Percentiles rank a stretch among this genome's conserved stretches.
Evolutionary conservation across 2,113 vertebrate genomes (phyloP).

Genomic region (Pholis gunnellus): DNA sequence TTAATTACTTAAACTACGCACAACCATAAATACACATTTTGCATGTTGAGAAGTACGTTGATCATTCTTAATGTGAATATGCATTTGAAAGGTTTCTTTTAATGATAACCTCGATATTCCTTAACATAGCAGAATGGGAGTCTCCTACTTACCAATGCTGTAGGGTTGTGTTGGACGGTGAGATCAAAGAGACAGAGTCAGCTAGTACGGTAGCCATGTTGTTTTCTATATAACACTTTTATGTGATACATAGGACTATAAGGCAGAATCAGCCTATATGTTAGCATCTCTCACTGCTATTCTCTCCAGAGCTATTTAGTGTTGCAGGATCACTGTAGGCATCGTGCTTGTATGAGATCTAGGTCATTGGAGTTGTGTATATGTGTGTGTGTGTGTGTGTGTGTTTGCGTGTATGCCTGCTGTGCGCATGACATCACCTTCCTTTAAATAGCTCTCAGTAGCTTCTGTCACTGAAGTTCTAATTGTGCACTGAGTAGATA

Average conservation of each 20-base stretch:
- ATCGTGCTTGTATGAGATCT: slow-evolving; percentile 68
- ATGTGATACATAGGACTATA: background rate
- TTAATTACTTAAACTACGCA: background rate
- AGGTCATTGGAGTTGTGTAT: slow-evolving; percentile 69
- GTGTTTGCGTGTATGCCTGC: background rate
- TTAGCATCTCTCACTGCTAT: slow-evolving; percentile 32
- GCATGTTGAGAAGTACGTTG: background rate
- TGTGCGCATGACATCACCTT: slow-evolving; percentile 72
- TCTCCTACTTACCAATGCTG: background rate
- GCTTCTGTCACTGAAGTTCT: slow-evolving; percentile 66
- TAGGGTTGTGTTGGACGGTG: background rate
- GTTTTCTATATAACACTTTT: background rate
- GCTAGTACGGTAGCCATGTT: background rate
- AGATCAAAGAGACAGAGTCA: background rate
- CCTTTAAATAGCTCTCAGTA: slow-evolving; percentile 76
- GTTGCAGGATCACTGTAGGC: slow-evolving; percentile 67
- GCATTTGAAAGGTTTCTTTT: background rate
- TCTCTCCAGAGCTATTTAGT: slow-evolving; percentile 63
- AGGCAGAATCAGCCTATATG: slow-evolving; percentile 1
- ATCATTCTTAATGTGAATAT: slow-evolving; percentile 5
- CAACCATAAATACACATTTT: background rate
- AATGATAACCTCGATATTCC: background rate
- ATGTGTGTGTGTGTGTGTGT: slow-evolving; percentile 23
- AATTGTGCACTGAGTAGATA: slow-evolving; percentile 54
- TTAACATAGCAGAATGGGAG: background rate